phyloP scores from a whole-genome alignment of 2,797 vertebrate species.

The Aeoliscus strigatus region DNA sequence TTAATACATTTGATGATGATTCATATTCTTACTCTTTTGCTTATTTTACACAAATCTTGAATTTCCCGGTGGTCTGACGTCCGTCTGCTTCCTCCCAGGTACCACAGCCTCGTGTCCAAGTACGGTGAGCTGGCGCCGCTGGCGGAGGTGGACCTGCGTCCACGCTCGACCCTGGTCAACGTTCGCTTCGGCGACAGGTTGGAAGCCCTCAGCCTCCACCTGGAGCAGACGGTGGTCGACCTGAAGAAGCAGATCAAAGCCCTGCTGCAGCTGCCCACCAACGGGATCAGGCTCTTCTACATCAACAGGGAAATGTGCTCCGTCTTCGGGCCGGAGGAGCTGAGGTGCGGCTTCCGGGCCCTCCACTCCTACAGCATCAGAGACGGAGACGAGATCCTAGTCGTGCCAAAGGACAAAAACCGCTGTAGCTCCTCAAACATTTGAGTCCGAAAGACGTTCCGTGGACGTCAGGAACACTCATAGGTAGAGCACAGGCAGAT shows the following conservation, averaged over 20 bases:
- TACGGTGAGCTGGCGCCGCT: slow-evolving; percentile 90
- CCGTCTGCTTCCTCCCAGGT: slow-evolving; percentile 69
- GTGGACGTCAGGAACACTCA: slow-evolving; percentile 7
- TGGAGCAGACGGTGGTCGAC: slow-evolving; percentile 92
- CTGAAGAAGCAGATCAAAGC: slow-evolving; percentile 86
- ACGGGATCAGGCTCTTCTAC: slow-evolving; percentile 89
- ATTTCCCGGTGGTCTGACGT: background rate
- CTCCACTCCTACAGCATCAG: slow-evolving; percentile 92
- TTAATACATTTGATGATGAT: too few relatives aligned
- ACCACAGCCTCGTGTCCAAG: slow-evolving; percentile 86
- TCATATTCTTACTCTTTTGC: too few relatives aligned
- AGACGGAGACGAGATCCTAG: slow-evolving; percentile 92
- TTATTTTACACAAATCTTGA: too few relatives aligned
- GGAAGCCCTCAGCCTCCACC: slow-evolving; percentile 83
- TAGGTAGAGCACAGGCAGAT: too few relatives aligned
- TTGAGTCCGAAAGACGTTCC: slow-evolving; percentile 31
- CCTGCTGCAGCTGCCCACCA: slow-evolving; percentile 83
- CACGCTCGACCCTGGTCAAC: slow-evolving; percentile 82
- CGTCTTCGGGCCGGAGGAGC: slow-evolving; percentile 85
- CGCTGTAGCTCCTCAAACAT: slow-evolving; percentile 50
- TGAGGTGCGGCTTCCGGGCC: slow-evolving; percentile 85
- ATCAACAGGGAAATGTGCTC: slow-evolving; percentile 80
- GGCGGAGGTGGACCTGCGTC: slow-evolving; percentile 90
- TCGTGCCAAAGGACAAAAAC: slow-evolving; percentile 78
- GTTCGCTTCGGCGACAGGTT: slow-evolving; percentile 86